phyloP scores from a whole-genome alignment of 2,113 vertebrate genomes.

The Crotalus tigris region DNA sequence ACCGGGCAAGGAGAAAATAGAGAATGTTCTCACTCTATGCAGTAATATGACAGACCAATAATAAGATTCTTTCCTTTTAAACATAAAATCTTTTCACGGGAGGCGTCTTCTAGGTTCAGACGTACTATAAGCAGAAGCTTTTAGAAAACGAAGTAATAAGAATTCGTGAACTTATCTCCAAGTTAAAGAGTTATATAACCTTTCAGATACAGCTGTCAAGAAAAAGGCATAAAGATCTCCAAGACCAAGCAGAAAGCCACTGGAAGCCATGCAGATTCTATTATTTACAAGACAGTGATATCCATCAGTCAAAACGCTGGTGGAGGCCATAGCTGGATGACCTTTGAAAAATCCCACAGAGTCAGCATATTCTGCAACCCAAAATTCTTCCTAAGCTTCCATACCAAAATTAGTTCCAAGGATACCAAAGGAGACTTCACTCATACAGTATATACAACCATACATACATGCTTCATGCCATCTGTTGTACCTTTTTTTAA shows the following conservation, averaged over 20 bases:
- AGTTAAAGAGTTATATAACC: not conserved
- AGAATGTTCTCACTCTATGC: not conserved
- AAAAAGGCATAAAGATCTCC: fast-evolving
- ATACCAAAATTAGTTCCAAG: not conserved
- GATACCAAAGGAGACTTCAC: not conserved
- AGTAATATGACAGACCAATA: not conserved
- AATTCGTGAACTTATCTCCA: not conserved
- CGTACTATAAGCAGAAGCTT: not conserved
- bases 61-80: not conserved
- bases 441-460: not conserved
- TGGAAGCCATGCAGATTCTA: not conserved
- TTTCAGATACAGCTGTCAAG: not conserved
- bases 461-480: not conserved
- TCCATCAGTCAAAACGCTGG: not conserved
- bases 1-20: not conserved
- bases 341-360: not conserved
- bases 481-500: not conserved
- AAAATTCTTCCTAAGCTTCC: not conserved
- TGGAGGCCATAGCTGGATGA: not conserved
- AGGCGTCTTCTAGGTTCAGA: not conserved
- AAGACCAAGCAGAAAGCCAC: not conserved
- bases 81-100: not conserved
- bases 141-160: not conserved
- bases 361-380: not conserved
- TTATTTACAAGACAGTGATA: not conserved